These are phyloP conservation scores for Tenodera sinensis DNA, from an alignment of 2,888 invertebrate species.

Conservation along the genomic window DNA sequence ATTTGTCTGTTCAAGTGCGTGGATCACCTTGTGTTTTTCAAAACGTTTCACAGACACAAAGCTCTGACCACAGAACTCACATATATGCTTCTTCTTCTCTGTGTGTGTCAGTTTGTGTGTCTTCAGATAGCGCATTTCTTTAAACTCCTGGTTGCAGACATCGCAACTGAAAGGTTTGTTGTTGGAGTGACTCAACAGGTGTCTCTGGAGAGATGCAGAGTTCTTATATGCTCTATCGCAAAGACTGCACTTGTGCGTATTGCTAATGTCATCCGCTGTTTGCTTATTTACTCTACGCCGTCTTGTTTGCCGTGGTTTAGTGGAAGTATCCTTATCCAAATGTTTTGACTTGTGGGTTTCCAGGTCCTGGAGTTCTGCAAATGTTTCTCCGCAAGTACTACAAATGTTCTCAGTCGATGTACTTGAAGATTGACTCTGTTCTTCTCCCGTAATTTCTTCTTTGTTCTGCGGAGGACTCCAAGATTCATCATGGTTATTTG, in stretches of 20 bases:
- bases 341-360: neutral
- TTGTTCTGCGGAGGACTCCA: neutral
- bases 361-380: neutral
- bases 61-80: neutral
- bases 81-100: neutral
- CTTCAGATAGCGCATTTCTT: neutral
- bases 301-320: neutral
- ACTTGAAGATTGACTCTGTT: neutral
- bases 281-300: neutral
- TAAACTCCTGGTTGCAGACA: neutral
- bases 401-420: neutral
- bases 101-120: neutral
- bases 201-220: neutral
- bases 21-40: constrained; percentile 10
- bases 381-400: neutral
- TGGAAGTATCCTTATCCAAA: neutral
- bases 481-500: neutral
- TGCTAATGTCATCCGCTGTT: neutral
- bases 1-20: neutral
- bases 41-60: neutral
- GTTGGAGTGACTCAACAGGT: neutral
- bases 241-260: neutral
- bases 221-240: neutral
- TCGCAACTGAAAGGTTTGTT: neutral
- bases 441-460: neutral